Base-by-base conservation (phyloP, 2,113 vertebrate genomes). In the Nannospalax galili region DNA sequence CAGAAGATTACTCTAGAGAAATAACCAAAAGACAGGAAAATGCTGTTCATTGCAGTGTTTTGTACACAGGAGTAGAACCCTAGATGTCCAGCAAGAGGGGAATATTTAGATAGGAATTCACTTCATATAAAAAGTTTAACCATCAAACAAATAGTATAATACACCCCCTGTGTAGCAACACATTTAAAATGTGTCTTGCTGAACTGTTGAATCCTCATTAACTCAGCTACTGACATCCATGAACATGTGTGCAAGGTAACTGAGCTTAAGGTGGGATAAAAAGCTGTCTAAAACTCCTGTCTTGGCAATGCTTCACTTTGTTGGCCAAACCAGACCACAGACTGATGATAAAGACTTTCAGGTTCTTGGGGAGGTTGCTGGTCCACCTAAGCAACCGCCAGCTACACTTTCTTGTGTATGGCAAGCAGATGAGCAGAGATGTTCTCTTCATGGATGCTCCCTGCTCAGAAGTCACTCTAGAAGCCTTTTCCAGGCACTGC, bases 361-460 rank as follows among this genome's bases (percentile, higher is more conserved):
- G 42, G 20, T 79, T 95, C 60, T 37, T 22, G 73, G 32, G 20
- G 52, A 93, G 88, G 88, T 94, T 88, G 82, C 26, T 84, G 88
- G 65, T 91, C 80, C 26, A 87, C 87, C 77, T 96, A 84, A 88
- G 82, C 84, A 89, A 90, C 86, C 70, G 78, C 48, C 40, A 90
- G 88, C 87, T 85, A 77, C 19, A 6, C 42, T 94, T 96, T 85
- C 81, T 65, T 35, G 69, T 91, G 93, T 35, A 88, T 24, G 79
- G 69, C 26, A 45, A 96, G 92, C 75, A 62, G 26, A 82, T 58
- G 64, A 93, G 60, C 40, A 93, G 96, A 94, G 92, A 97, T 96
- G 95, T 96, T 84, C 82, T 28, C 84, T 77, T 77, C 92, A 35
- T 78, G 88, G 93, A 42, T 62, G 95, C 45, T 45, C 58, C 62